Evolutionary conservation across 2,797 vertebrate species (phyloP).

Genomic region (Hirundo rustica): DNA sequence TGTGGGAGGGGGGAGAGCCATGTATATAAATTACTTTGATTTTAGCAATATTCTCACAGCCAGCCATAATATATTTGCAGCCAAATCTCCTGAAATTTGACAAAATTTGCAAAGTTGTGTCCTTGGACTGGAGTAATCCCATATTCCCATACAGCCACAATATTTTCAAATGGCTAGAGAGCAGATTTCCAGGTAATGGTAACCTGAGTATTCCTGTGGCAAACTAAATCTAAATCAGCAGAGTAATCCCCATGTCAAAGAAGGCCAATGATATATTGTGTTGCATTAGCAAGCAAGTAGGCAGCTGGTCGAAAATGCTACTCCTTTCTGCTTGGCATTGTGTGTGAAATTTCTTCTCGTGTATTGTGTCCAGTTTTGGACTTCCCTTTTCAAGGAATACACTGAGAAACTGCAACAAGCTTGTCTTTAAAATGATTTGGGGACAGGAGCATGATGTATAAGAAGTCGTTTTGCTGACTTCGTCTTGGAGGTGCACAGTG

Average conservation of each 20-base stretch:
- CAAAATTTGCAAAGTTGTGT: background rate
- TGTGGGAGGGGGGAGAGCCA: constrained; percentile 24
- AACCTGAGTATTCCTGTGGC: background rate
- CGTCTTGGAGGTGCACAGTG: background rate
- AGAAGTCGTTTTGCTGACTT: background rate
- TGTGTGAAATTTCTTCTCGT: background rate
- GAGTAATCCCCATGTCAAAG: background rate
- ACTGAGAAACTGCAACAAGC: background rate
- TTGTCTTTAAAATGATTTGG: background rate
- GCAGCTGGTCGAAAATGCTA: background rate
- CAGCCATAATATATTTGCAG: constrained; percentile 35
- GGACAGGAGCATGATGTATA: fast-evolving
- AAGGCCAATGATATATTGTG: fast-evolving
- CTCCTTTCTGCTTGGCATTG: background rate
- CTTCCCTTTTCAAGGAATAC: background rate
- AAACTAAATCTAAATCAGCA: background rate
- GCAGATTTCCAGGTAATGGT: background rate
- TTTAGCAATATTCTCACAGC: constrained; percentile 29
- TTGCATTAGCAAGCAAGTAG: background rate
- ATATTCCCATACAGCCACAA: fast-evolving
- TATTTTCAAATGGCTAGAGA: background rate
- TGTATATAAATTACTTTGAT: constrained; percentile 42
- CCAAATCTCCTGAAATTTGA: constrained; percentile 11
- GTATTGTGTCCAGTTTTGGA: background rate
- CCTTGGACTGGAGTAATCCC: background rate